Base-by-base conservation (phyloP, 2,888 invertebrate species). In the Octodonta nipae region DNA sequence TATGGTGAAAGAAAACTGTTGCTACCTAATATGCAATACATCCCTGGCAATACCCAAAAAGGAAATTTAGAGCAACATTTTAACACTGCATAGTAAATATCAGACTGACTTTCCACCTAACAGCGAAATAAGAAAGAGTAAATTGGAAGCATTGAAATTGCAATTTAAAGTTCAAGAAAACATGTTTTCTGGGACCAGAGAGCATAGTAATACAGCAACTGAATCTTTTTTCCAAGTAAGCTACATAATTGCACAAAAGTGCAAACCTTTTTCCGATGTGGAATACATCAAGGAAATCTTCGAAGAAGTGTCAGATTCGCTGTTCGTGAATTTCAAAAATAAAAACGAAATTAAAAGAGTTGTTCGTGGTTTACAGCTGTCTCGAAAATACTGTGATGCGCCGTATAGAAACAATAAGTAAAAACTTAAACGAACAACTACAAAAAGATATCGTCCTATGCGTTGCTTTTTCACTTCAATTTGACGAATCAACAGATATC, bases 251-350 rank as follows among this genome's bases (percentile, higher is more conserved):
- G 39, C 39, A 37, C 34, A n/a, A n/a, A n/a, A n/a, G n/a, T n/a
- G n/a, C n/a, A n/a, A n/a, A n/a, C n/a, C n/a, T n/a, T n/a, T n/a
- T n/a, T 31, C 33, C 15, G 35, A 38, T 33, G 42, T 37, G 30
- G 38, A 42, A 42, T 33, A 38, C 28, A 34, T 37, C 13, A 42
- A 41, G 25, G 34, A 42, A 36, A 35, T 37, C 8, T 42, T 42
- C 32, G 16, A 26, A 29, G 27, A 34, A 36, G 32, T 36, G 13
- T 32, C 32, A 17, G 41, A 41, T 29, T 34, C 34, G 27, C 40
- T 41, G 11, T 41, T 40, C 26, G 28, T 40, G 12, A 33, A 34
- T 38, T 37, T 38, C 28, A 39, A 38, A 32, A 39, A 39, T 31
- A 38, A 38, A 35, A 38, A 17, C 16, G 13, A 31, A 34, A 34